Evolutionary conservation across 1,140 invertebrate species (phyloP).

Genomic region (Bilobella aurantiaca): DNA sequence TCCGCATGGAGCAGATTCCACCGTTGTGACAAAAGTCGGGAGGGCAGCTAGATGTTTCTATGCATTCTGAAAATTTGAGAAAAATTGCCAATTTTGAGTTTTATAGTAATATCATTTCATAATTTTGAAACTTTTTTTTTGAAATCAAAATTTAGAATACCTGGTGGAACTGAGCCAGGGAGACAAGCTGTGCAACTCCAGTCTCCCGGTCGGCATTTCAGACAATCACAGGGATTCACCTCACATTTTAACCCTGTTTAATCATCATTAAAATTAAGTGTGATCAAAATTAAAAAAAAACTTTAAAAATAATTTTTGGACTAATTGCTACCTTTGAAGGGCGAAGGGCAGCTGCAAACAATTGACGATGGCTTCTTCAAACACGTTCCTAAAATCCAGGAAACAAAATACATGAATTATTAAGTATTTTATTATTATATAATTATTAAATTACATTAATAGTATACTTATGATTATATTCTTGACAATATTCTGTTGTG

Average conservation of each 20-base stretch:
- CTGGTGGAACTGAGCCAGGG: constrained; percentile 8
- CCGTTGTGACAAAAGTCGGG: constrained; percentile 41
- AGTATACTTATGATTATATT: too few relatives aligned
- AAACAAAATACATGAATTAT: not conserved
- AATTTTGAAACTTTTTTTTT: too few relatives aligned
- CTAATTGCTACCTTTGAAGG: constrained; percentile 42
- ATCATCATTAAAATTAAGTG: not conserved
- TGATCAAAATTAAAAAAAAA: too few relatives aligned
- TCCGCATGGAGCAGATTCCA: constrained; percentile 40
- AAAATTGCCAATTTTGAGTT: not conserved
- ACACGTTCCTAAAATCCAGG: constrained; percentile 30
- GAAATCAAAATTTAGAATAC: not conserved
- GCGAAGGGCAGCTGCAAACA: constrained; percentile 43
- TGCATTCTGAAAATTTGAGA: not conserved
- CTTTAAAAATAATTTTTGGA: too few relatives aligned
- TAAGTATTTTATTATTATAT: too few relatives aligned
- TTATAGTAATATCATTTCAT: too few relatives aligned
- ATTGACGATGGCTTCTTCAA: constrained; percentile 29
- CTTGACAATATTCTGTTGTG: not conserved
- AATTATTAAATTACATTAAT: too few relatives aligned
- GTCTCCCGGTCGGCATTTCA: constrained; percentile 35
- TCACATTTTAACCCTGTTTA: constrained; percentile 51
- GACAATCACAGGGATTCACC: constrained; percentile 43
- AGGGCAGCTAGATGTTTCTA: constrained; percentile 19
- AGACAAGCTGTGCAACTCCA: constrained; percentile 32